Conservation (phyloP, 1,140 invertebrate species). For the Cotesia typhae region DNA sequence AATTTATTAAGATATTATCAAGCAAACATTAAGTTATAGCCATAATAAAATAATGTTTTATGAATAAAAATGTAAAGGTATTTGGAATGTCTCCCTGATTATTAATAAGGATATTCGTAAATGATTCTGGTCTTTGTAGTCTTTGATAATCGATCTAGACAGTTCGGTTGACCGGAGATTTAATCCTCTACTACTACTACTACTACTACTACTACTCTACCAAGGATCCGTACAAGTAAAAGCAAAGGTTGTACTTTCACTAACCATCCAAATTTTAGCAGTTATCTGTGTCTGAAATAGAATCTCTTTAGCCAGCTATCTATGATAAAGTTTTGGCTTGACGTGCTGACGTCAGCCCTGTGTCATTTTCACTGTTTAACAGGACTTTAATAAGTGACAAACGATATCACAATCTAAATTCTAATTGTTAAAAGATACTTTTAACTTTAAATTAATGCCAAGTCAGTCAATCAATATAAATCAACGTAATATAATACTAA, state of each 20-base stretch:
- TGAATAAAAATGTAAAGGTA: background rate
- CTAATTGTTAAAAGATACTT: slow-evolving; percentile 37
- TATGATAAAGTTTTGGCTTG: slow-evolving; percentile 32
- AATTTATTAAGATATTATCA: no score
- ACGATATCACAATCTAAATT: slow-evolving; percentile 46
- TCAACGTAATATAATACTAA: background rate
- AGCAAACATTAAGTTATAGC: no score
- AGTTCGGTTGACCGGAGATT: slow-evolving; percentile 28
- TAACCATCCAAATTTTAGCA: no score
- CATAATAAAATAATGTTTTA: no score
- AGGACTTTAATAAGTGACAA: slow-evolving; percentile 30
- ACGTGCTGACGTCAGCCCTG: slow-evolving; percentile 31
- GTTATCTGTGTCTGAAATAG: background rate
- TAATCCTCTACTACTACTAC: slow-evolving; percentile 4
- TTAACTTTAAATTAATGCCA: slow-evolving; percentile 33
- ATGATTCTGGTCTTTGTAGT: background rate
- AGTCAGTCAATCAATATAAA: background rate
- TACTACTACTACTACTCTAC: no score
- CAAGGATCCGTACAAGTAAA: no score
- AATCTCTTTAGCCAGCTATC: slow-evolving; percentile 23
- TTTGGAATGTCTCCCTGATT: background rate
- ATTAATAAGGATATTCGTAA: slow-evolving; percentile 1
- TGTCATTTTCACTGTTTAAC: slow-evolving; percentile 6
- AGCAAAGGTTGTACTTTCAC: slow-evolving; percentile 33
- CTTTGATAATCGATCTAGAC: slow-evolving; percentile 30